Percentiles rank a stretch among this genome's conserved stretches.
Conservation (phyloP, 2,797 vertebrate species). For the Cirrhinus mrigala region DNA sequence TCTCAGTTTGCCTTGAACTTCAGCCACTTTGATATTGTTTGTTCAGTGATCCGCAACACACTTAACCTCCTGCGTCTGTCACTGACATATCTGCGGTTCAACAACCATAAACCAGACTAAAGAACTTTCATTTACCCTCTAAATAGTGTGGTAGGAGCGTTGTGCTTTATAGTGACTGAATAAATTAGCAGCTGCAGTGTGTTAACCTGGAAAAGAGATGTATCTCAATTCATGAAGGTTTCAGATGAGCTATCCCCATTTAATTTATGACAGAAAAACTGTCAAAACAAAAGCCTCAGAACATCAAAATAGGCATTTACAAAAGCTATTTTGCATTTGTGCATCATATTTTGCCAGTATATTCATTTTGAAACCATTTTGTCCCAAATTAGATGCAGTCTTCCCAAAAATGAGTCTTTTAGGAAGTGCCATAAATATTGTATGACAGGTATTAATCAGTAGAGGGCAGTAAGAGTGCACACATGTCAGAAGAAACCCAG, state of each 20-base stretch:
- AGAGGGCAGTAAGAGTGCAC: conserved; percentile 59
- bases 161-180: background rate
- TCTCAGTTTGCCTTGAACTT: conserved; percentile 30
- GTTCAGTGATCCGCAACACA: conserved; percentile 2
- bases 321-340: background rate
- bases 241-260: too few relatives aligned
- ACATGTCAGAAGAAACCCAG: background rate
- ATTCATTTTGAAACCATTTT: background rate
- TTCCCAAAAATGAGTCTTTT: conserved; percentile 1
- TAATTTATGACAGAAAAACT: background rate
- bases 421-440: conserved; percentile 53
- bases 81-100: conserved; percentile 24
- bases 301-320: background rate
- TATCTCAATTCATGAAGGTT: background rate
- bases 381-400: background rate
- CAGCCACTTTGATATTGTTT: conserved; percentile 18
- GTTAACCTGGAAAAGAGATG: background rate
- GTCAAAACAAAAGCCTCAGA: background rate
- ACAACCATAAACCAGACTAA: background rate
- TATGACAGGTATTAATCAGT: conserved; percentile 59
- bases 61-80: conserved; percentile 33
- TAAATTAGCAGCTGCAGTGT: background rate
- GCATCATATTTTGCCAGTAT: background rate
- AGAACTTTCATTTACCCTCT: conserved; percentile 23
- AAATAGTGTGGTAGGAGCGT: background rate